Base-by-base conservation (phyloP, 2,113 vertebrate genomes). In the Eclectus roratus region DNA sequence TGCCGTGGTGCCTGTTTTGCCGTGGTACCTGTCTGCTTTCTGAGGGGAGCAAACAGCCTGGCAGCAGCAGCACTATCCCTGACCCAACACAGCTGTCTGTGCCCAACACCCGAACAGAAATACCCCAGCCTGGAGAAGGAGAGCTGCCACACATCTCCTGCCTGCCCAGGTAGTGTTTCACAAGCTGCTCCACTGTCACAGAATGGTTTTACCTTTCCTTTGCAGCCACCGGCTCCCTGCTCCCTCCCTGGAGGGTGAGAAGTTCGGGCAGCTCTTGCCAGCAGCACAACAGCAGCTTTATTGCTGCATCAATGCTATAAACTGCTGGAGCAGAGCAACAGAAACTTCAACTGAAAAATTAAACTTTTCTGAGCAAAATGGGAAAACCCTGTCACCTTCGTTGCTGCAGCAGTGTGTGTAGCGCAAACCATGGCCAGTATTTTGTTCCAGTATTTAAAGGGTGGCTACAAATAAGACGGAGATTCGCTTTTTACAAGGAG, bases 311-410 rank as follows among this genome's bases (percentile, higher is more conserved):
- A 96, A 11, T 8, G 15, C 81, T 85, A 56, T 39, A 55, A 91
- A 78, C 80, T 95, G 90, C 79, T 49, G 58, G 86, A 97, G 77
- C 58, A 84, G 78, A 97, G 77, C 85, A 95, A 92, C 10, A 2
- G 24, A 94, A 95, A 95, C n/a, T 58, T 71, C 35, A 77, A 89
- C 43, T 83, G 83, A 96, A 89, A 97, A 97, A 91, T 43, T 39
- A 78, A 91, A 93, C 52, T 73, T 80, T 88, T 79, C 81, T 25
- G 49, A 92, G 78, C 71, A 88, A 97, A 90, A 69, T 46, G 70
- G 81, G 94, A 70, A 92, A 83, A 16, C 77, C 37, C 37, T 71
- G 64, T 63, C 35, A 11, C 39, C 23, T 16, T 14, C 13, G 37
- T 64, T 60, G 39, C 68, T 91, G 76, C 70, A 19, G 37, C 65